Evolutionary conservation across 2,888 invertebrate genomes (phyloP).

Genomic region (Amiota communis): DNA sequence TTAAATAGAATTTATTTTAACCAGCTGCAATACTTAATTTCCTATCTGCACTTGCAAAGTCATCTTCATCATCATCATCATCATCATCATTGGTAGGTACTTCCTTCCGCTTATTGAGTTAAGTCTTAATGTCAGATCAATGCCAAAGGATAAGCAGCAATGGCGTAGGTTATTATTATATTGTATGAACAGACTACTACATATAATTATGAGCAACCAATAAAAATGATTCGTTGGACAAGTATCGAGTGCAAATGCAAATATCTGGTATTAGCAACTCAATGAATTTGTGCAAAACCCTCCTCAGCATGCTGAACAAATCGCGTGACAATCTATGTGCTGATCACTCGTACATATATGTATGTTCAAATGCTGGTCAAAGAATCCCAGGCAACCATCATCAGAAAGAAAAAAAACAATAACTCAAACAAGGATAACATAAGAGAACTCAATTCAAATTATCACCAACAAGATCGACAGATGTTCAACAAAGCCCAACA

Average conservation of each 20-base stretch:
- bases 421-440: constrained; percentile 29
- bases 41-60: constrained; percentile 6
- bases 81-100: not conserved
- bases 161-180: not conserved
- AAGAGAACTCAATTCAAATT: constrained; percentile 69
- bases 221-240: not conserved
- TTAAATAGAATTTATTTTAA: no score
- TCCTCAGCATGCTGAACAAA: constrained; percentile 8
- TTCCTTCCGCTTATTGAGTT: constrained; percentile 16
- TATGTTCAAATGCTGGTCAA: constrained; percentile 22
- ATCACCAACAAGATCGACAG: constrained; percentile 69
- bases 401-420: constrained; percentile 13
- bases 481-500: constrained; percentile 57
- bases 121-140: not conserved
- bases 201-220: not conserved
- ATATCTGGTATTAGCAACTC: constrained; percentile 29
- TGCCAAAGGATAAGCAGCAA: not conserved
- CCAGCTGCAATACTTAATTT: no score
- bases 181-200: not conserved
- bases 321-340: constrained; percentile 4
- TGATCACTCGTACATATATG: no score
- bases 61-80: constrained; percentile 1
- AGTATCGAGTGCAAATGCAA: constrained; percentile 27
- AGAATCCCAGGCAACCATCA: constrained; percentile 9
- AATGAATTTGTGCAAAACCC: constrained; percentile 2